Evolutionary conservation across 30 jellyfish, hydroid and myxozoan species (phyloP).

Genomic region (Cassiopea xamachana): DNA sequence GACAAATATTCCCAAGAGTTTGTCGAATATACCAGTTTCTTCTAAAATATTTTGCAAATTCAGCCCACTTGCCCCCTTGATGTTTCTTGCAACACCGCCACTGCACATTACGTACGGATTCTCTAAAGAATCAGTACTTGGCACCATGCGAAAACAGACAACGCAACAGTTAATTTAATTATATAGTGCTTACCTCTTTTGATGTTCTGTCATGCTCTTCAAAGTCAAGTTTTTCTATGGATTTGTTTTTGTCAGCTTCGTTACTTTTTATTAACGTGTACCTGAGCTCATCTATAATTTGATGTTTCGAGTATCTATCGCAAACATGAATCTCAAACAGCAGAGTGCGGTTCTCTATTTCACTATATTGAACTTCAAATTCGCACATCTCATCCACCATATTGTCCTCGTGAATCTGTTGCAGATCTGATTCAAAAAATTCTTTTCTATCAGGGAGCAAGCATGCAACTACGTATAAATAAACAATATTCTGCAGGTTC

Average conservation of each 20-base stretch:
- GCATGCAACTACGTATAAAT: slow-evolving; percentile 61
- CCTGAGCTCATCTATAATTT: slow-evolving; percentile 58
- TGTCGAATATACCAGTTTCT: too few species aligned
- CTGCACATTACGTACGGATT: too few species aligned
- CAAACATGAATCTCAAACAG: slow-evolving; percentile 75
- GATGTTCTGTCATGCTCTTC: slow-evolving; percentile 22
- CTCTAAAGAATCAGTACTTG: too few species aligned
- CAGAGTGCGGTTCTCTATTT: slow-evolving; percentile 52
- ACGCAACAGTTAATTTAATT: background rate
- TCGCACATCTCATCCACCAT: slow-evolving; percentile 90
- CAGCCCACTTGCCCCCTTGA: too few species aligned
- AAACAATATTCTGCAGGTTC: slow-evolving; percentile 62
- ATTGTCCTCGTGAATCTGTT: slow-evolving; percentile 79
- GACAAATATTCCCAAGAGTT: too few species aligned
- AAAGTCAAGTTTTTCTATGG: slow-evolving; percentile 41
- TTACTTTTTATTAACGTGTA: slow-evolving; percentile 31
- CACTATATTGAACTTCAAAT: slow-evolving; percentile 74
- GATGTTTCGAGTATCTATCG: slow-evolving; percentile 85
- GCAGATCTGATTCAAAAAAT: slow-evolving; percentile 83
- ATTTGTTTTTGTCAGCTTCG: slow-evolving; percentile 28
- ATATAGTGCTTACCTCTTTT: slow-evolving; percentile 7
- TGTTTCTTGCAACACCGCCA: too few species aligned
- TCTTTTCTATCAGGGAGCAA: slow-evolving; percentile 80
- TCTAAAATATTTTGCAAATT: too few species aligned
- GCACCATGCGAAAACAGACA: background rate